Evolutionary conservation across 2,888 invertebrate genomes (phyloP).

Genomic region (Aspidapion aeneum): DNA sequence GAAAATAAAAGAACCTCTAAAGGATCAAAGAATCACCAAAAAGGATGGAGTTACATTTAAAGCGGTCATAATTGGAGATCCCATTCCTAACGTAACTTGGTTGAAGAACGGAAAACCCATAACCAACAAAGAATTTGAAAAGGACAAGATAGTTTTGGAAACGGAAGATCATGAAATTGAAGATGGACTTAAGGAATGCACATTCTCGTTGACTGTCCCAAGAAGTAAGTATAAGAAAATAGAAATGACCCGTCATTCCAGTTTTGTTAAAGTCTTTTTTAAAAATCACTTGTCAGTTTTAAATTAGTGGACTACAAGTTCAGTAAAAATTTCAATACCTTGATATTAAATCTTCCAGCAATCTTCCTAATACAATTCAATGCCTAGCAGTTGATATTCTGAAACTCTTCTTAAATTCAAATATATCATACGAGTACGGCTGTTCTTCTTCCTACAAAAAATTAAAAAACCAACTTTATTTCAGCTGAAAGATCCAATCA

Average conservation of each 20-base stretch:
- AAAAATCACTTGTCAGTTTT: no score
- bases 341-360: no score
- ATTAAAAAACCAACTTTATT: no score
- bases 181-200: constrained; percentile 77
- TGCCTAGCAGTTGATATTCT: no score
- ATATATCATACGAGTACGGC: no score
- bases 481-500: constrained; percentile 70
- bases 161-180: constrained; percentile 65
- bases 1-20: constrained; percentile 63
- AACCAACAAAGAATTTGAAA: constrained; percentile 56
- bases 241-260: no score
- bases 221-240: constrained; percentile 55
- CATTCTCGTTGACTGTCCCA: constrained; percentile 73
- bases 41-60: constrained; percentile 63
- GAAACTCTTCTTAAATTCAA: no score
- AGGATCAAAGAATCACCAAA: constrained; percentile 67
- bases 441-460: no score
- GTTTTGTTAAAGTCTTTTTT: no score
- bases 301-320: no score
- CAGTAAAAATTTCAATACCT: no score
- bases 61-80: constrained; percentile 83
- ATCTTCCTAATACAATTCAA: no score
- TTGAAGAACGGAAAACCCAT: constrained; percentile 70
- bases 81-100: constrained; percentile 86
- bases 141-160: constrained; percentile 54